Conservation (phyloP, 1,140 invertebrate species). For the Drosophila asahinai region DNA sequence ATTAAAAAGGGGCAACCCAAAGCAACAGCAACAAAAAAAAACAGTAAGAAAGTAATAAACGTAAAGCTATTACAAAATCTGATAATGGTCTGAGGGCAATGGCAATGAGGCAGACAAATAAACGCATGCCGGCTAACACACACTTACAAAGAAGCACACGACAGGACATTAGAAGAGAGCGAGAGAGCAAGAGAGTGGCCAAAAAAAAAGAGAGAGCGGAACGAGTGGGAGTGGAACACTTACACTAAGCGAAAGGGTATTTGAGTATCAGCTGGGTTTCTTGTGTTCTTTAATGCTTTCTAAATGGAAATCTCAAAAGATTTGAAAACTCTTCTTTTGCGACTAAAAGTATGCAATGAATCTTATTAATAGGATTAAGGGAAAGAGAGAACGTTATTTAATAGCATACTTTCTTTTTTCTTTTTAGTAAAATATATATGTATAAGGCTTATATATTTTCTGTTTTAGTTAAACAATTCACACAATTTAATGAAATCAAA, state of each 20-base stretch:
- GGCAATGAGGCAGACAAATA: slow-evolving; percentile 73
- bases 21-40: slow-evolving; percentile 41
- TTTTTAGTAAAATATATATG: no score
- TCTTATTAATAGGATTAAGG: neutral
- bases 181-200: neutral
- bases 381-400: no score
- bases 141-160: slow-evolving; percentile 2
- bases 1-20: slow-evolving; percentile 61
- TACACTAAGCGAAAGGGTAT: slow-evolving; percentile 6
- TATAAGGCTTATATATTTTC: no score
- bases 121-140: slow-evolving; percentile 61
- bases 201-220: slow-evolving; percentile 24
- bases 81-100: slow-evolving; percentile 76
- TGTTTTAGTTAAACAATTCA: no score
- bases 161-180: slow-evolving; percentile 27
- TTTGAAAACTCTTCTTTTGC: no score
- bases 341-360: neutral
- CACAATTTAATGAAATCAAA: no score
- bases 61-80: slow-evolving; percentile 84
- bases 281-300: neutral
- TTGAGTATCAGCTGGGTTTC: no score
- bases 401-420: no score
- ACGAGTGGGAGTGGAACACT: slow-evolving; percentile 66
- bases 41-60: slow-evolving; percentile 82
- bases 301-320: neutral